Conservation (phyloP, 92 coral and sea anemone species). For the Epizoanthus scotinus region DNA sequence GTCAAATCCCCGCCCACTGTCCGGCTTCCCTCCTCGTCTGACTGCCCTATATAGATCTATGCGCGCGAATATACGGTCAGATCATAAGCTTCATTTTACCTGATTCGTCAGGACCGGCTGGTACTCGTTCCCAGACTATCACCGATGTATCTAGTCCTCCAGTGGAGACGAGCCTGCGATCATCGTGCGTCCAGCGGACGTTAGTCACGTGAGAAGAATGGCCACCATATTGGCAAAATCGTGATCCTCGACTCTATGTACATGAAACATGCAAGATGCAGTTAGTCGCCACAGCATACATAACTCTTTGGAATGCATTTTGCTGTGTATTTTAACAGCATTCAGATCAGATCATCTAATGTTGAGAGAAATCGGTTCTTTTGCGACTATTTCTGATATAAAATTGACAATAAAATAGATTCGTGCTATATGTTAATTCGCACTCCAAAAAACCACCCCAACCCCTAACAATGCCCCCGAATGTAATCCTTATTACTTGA, state of each 20-base stretch:
- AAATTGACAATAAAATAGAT: too few relatives aligned
- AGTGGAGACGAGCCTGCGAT: slow-evolving; percentile 90
- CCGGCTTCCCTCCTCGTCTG: too few relatives aligned
- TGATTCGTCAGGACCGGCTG: slow-evolving; percentile 67
- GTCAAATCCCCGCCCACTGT: too few relatives aligned
- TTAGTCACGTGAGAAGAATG: slow-evolving; percentile 99
- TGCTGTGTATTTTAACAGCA: too few relatives aligned
- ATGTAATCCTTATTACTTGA: too few relatives aligned
- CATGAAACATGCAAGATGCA: neutral
- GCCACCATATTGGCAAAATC: slow-evolving; percentile 77
- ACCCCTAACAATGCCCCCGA: too few relatives aligned
- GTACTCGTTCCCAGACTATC: slow-evolving; percentile 88
- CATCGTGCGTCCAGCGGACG: slow-evolving; percentile 97
- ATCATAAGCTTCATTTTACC: slow-evolving; percentile 41
- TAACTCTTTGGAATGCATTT: too few relatives aligned
- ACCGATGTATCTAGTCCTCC: slow-evolving; percentile 98
- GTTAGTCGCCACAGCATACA: neutral
- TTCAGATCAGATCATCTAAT: too few relatives aligned
- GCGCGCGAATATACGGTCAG: neutral
- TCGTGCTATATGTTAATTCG: too few relatives aligned
- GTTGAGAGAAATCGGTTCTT: too few relatives aligned
- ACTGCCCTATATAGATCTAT: neutral
- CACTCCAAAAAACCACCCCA: too few relatives aligned
- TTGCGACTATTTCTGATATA: too few relatives aligned
- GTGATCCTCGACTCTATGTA: slow-evolving; percentile 75